Percentiles rank a stretch among this genome's conserved stretches.
Evolutionary conservation across 2,888 invertebrate species (phyloP).

Genomic region (Osmoderma eremita): DNA sequence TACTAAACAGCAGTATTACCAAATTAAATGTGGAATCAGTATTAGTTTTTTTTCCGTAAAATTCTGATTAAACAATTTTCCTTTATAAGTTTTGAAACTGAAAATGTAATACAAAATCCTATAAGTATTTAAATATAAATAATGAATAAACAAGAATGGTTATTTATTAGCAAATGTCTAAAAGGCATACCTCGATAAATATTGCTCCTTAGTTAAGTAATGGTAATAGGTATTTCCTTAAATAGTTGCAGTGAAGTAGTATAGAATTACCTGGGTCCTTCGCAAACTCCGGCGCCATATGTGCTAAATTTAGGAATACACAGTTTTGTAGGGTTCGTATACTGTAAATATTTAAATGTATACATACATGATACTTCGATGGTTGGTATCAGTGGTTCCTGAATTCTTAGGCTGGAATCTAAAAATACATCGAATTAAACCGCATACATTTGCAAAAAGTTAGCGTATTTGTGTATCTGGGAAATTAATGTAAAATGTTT

Average conservation of each 20-base stretch:
- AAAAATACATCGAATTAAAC: neutral
- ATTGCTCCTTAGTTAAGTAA: slow-evolving; percentile 10
- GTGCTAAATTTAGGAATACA: slow-evolving; percentile 1
- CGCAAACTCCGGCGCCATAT: neutral
- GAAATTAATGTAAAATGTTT: no score
- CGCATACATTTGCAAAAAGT: neutral
- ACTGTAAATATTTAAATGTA: neutral
- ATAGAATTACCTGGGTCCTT: neutral
- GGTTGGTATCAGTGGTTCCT: neutral
- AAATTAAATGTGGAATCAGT: no score
- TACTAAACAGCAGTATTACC: no score
- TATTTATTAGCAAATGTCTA: no score
- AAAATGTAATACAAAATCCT: no score
- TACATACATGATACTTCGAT: slow-evolving; percentile 3
- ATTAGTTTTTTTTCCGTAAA: no score
- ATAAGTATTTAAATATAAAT: no score
- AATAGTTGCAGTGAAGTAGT: slow-evolving; percentile 7
- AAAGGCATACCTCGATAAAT: no score
- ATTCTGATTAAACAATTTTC: no score
- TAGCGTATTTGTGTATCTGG: no score
- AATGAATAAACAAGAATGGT: no score
- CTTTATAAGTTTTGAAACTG: no score
- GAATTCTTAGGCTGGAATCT: slow-evolving; percentile 3
- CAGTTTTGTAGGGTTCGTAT: neutral
- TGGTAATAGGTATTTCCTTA: slow-evolving; percentile 5